These are phyloP conservation scores for Dermochelys coriacea DNA, from an alignment of 2,797 vertebrate genomes.

Conservation along the genomic window DNA sequence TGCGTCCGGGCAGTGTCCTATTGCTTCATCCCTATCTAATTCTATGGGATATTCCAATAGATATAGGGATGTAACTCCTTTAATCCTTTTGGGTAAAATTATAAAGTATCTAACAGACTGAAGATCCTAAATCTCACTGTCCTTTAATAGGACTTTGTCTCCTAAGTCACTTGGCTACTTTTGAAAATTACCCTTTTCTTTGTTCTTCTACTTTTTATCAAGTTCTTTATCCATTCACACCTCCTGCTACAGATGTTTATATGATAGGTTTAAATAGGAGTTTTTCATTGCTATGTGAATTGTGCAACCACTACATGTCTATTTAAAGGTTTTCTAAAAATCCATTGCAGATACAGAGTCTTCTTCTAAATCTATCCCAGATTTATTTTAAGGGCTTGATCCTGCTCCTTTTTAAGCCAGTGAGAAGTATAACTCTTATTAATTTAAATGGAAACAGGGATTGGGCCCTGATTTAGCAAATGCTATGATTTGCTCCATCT, in stretches of 20 bases:
- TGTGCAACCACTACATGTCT: neutral
- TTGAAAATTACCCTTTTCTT: neutral
- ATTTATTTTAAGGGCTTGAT: neutral
- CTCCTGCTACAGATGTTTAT: neutral
- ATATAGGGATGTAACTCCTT: neutral
- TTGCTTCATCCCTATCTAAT: neutral
- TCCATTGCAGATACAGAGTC: neutral
- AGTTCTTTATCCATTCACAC: neutral
- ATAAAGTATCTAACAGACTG: neutral
- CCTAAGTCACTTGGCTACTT: neutral
- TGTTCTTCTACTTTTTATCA: neutral
- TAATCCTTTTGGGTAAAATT: neutral
- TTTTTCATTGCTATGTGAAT: neutral
- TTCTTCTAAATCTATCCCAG: neutral
- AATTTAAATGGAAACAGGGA: neutral
- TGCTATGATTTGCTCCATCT: neutral
- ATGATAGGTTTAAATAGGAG: neutral
- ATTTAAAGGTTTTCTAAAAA: neutral
- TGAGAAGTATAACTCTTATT: neutral
- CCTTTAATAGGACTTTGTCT: neutral
- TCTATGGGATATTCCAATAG: neutral
- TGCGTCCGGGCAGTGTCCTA: neutral
- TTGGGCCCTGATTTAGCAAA: neutral
- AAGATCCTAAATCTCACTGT: neutral
- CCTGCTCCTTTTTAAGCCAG: neutral